phyloP scores from a whole-genome alignment of 30 jellyfish, hydroid and myxozoan genomes.

The Hydra vulgaris region DNA sequence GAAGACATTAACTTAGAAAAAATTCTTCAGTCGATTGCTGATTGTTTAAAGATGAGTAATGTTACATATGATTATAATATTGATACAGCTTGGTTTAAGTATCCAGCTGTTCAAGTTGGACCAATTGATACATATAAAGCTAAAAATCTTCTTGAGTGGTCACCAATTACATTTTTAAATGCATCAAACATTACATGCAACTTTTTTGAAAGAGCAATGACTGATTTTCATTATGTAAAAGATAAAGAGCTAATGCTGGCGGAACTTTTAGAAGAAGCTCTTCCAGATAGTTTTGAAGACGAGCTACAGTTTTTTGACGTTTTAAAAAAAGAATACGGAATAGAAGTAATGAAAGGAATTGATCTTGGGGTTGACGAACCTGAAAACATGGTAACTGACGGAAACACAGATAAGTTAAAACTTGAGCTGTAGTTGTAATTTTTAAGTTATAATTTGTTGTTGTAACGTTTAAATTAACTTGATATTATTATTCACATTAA shows the following conservation, averaged over 20 bases:
- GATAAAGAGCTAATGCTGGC: constrained; percentile 82
- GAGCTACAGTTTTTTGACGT: constrained; percentile 49
- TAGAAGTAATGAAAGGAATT: constrained; percentile 62
- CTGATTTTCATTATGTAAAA: constrained; percentile 36
- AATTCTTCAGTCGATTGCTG: constrained; percentile 26
- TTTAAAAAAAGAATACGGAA: constrained; percentile 57
- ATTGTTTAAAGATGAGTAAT: constrained; percentile 18
- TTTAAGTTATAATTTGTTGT: no score
- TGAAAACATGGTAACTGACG: background rate
- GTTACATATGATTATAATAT: constrained; percentile 33
- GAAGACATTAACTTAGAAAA: constrained; percentile 43
- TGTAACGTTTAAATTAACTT: no score
- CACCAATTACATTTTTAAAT: constrained; percentile 36
- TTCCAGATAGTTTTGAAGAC: constrained; percentile 53
- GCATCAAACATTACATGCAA: constrained; percentile 59
- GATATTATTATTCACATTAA: no score
- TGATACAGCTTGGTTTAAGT: constrained; percentile 70
- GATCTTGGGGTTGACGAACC: constrained; percentile 9
- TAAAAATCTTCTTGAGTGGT: constrained; percentile 34
- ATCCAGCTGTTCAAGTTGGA: constrained; percentile 64
- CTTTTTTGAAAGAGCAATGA: constrained; percentile 88
- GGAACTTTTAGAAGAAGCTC: constrained; percentile 64
- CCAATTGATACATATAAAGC: constrained; percentile 64
- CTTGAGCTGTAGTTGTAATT: background rate
- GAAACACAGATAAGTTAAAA: background rate